Conservation (phyloP, 2,888 invertebrate species). For the Melinaea menophilus region DNA sequence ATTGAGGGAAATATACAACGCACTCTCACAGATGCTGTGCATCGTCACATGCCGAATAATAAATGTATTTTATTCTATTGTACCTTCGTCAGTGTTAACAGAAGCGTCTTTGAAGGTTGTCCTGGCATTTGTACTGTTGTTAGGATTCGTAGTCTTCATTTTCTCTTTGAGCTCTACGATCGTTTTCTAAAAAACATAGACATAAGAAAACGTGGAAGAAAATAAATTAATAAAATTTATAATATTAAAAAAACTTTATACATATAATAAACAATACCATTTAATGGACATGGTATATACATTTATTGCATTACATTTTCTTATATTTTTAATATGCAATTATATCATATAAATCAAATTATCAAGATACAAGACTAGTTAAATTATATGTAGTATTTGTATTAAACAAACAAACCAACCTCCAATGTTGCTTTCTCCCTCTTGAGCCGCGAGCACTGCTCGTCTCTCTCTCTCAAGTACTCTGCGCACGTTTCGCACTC, state of each 20-base stretch:
- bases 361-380: too few species aligned
- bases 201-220: neutral
- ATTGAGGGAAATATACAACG: too few species aligned
- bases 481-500: constrained; percentile 70
- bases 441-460: constrained; percentile 51
- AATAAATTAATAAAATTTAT: constrained; percentile 3
- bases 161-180: constrained; percentile 49
- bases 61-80: neutral
- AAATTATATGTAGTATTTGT: neutral
- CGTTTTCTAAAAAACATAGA: constrained; percentile 42
- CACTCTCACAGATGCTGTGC: too few species aligned
- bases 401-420: constrained; percentile 37
- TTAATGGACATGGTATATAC: too few species aligned
- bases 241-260: too few species aligned
- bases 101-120: constrained; percentile 44
- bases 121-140: constrained; percentile 32
- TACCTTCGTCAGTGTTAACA: constrained; percentile 69
- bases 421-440: constrained; percentile 53
- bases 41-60: too few species aligned
- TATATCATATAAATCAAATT: too few species aligned
- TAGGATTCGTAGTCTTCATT: constrained; percentile 36
- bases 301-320: too few species aligned
- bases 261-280: too few species aligned
- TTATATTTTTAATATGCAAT: too few species aligned
- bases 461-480: constrained; percentile 59